Base-by-base conservation (phyloP, 2,113 vertebrate species). In the Aleadryas rufinucha region DNA sequence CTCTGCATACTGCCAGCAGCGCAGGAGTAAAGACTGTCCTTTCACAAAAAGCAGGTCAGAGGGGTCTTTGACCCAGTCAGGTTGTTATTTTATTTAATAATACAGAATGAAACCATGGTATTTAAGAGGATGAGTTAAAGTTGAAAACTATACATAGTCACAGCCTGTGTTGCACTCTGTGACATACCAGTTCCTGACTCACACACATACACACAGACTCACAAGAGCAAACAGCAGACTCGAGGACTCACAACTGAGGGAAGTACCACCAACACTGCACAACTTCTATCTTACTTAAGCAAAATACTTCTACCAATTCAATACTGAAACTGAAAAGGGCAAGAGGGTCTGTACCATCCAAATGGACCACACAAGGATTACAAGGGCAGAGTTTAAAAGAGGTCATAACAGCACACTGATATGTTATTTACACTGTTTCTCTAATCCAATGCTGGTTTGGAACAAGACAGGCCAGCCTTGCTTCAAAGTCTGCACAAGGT, bases 331-430 rank as follows among this genome's bases (percentile, higher is more conserved):
- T 66, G 22, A 26, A 77, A 81, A 45, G 9, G 10, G 1, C 13
- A 22, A 65, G 65, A 57, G 60, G 10, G 7, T 53, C 45, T 70
- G 26, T n/a, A 37, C 16, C 10, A 10, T 8, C 10, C 17, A 57
- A 68, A 61, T 8, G n/a, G 15, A 52, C 27, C 18, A 23, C 3
- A 30, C 9, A 7, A 0, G 0, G 17, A 17, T 39, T 37, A 13
- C 9, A 69, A 49, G 8, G 42, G 13, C 21, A 78, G 30, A 78
- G 54, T 53, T 87, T 57, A n/a, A 86, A 63, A 70, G 74, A 70
- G 9, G 18, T 39, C 24, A 22, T 39, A 69, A 52, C 15, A 84
- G 6, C 13, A 63, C 9, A 31, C 1, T 57, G 15, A 11, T 35
- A 3, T 13, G 31, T 35, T 91, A 64, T 78, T 89, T 66, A 41